Evolutionary conservation across 1,140 invertebrate species (phyloP), one percentile per base, ranked within the genome.

Genomic region (Brachionus sp.): DNA sequence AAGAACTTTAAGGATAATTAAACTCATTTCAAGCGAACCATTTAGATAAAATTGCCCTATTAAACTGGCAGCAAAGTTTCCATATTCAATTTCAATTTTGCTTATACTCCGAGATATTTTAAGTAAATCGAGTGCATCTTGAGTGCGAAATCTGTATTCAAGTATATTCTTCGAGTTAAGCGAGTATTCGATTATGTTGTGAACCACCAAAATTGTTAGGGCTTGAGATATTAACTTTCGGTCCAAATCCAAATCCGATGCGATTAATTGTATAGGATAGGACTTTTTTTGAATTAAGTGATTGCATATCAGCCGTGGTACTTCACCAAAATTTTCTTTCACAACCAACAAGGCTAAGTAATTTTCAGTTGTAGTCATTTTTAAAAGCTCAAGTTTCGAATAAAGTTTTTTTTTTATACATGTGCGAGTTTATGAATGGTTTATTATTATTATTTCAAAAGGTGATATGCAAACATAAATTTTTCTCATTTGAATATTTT

Each of bases 301-400:
- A n/a, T 78, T 53, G 35, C 77, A 57, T 33, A 62, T 33, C 44
- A 25, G 23, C 0, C 19, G 13, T 33, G 77, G 42, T 39, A 78
- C 13, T 23, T 53, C 46, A 35, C 77, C 77, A 78, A 50, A 78
- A 23, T 78, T 29, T 33, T 78, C 77, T 78, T 78, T 62, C 6
- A 78, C 37, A 10, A 78, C n/a, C 39, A 57, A 37, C 44, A 78
- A 78, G 7, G 29, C 77, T 10, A 78, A 37, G 29, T 62, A 37
- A 12, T 78, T 78, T 3, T 78, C 77, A 29, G 37, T 46, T 9
- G 42, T 78, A 13, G 77, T 78, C 77, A 78, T 78, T 62, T 78
- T 78, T 62, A 25, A 29, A 44, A 23, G 16, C 19, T 7, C 50
- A n/a, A 57, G 5, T 19, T 57, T 57, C 19, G 50, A 57, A 57